phyloP scores from a whole-genome alignment of 2,888 invertebrate species.

The Cenopis cana region DNA sequence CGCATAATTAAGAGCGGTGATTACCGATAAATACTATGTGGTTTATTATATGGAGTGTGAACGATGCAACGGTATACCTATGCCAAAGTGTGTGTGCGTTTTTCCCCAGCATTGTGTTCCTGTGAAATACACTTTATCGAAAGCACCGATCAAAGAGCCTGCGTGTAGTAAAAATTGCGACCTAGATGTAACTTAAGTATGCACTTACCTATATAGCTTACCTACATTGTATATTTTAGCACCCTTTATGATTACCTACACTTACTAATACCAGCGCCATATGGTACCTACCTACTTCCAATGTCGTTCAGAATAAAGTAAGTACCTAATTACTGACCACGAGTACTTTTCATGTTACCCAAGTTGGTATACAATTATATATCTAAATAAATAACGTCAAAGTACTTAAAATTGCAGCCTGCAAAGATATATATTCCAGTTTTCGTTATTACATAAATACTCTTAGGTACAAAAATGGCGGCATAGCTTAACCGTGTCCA shows the following conservation, averaged over 20 bases:
- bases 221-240: background rate
- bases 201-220: background rate
- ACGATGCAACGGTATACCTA: no score
- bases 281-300: no score
- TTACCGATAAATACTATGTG: no score
- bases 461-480: background rate
- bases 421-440: no score
- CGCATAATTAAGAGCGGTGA: no score
- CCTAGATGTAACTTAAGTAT: background rate
- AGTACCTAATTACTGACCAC: background rate
- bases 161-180: background rate
- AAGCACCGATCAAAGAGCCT: constrained; percentile 20
- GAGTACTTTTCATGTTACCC: no score
- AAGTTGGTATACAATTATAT: no score
- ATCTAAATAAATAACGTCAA: background rate
- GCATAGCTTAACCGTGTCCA: background rate
- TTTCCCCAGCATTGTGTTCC: background rate
- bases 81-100: no score
- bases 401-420: no score
- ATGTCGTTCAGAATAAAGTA: no score
- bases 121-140: background rate
- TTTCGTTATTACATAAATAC: background rate
- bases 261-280: background rate
- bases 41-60: no score
- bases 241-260: no score